A percentile compares a stretch with the other conserved stretches of the same genome.
Evolutionary conservation across 2,888 invertebrate genomes (phyloP).

Genomic region (Carpatolechia fugitivella): DNA sequence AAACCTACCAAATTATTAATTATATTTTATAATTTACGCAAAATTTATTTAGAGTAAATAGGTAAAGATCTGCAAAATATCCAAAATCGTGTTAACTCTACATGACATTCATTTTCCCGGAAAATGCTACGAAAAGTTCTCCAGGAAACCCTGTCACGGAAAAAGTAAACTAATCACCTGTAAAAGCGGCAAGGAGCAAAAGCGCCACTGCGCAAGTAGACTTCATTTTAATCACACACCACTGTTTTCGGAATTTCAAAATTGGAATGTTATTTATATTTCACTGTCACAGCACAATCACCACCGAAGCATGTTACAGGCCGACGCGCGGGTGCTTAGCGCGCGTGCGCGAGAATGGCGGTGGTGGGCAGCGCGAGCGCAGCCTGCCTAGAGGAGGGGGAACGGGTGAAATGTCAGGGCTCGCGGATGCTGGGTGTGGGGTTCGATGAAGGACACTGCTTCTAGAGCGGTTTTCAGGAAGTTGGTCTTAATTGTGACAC

Average conservation of each 20-base stretch:
- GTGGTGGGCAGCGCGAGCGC: slow-evolving; percentile 31
- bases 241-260: slow-evolving; percentile 40
- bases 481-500: not conserved
- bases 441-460: not conserved
- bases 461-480: slow-evolving; percentile 5
- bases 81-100: not conserved
- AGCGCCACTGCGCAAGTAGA: slow-evolving; percentile 60
- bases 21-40: too few relatives aligned
- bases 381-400: slow-evolving; percentile 43
- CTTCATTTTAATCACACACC: slow-evolving; percentile 59
- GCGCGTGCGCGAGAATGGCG: slow-evolving; percentile 61
- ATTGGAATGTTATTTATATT: slow-evolving; percentile 32
- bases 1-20: too few relatives aligned
- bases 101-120: not conserved
- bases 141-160: not conserved
- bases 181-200: slow-evolving; percentile 53
- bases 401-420: slow-evolving; percentile 67
- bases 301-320: slow-evolving; percentile 68
- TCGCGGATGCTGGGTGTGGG: slow-evolving; percentile 38
- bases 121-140: slow-evolving; percentile 4
- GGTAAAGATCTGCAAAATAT: not conserved
- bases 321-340: slow-evolving; percentile 68
- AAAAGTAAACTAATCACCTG: slow-evolving; percentile 48
- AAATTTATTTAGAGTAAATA: too few relatives aligned
- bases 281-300: slow-evolving; percentile 59